Percentiles rank a stretch among this genome's conserved stretches.
phyloP scores from a whole-genome alignment of 2,888 invertebrate species.

The Alsophila aescularia region DNA sequence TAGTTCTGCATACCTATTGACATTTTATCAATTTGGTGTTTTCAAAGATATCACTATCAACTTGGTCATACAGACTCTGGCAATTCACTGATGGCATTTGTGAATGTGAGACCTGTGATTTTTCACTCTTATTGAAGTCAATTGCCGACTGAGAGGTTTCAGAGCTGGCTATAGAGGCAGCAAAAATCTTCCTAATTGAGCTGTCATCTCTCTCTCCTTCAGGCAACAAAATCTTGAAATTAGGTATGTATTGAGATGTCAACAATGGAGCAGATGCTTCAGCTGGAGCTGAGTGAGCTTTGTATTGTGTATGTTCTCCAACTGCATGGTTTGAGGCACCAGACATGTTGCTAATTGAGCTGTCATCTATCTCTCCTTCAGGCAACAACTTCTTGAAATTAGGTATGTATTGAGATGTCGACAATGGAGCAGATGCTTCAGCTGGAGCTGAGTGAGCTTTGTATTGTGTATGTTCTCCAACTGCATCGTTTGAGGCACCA shows the following conservation, averaged over 20 bases:
- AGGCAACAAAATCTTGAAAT: conserved; percentile 18
- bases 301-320: too few species aligned
- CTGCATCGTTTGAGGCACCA: too few species aligned
- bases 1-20: conserved; percentile 78
- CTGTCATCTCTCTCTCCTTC: conserved; percentile 1
- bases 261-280: not conserved
- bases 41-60: conserved; percentile 61
- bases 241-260: conserved; percentile 19
- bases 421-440: too few species aligned
- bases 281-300: too few species aligned
- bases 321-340: too few species aligned
- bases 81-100: conserved; percentile 45
- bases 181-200: not conserved
- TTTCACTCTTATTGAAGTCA: conserved; percentile 3
- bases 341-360: conserved; percentile 1
- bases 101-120: conserved; percentile 23
- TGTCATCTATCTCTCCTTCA: not conserved
- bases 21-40: conserved; percentile 77
- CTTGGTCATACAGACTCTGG: conserved; percentile 47
- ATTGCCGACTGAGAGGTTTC: conserved; percentile 14
- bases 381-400: conserved; percentile 18
- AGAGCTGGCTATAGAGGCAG: conserved; percentile 6
- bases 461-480: too few species aligned
- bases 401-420: conserved; percentile 19
- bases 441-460: too few species aligned